Evolutionary conservation across 2,113 vertebrate species (phyloP).

Genomic region (Elephantulus edwardii): DNA sequence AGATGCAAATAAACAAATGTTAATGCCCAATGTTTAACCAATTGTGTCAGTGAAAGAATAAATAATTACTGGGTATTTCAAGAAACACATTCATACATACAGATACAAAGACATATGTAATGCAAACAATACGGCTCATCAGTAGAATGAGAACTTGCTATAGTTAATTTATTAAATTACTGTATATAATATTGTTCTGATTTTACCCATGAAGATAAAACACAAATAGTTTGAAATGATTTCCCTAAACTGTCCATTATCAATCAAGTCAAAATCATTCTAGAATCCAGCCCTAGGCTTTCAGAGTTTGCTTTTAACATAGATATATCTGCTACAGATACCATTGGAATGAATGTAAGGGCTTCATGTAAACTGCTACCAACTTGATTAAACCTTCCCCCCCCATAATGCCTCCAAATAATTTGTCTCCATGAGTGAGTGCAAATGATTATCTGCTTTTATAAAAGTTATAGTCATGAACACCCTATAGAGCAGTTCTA

Average conservation of each 20-base stretch:
- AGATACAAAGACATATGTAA: background rate
- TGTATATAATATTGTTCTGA: background rate
- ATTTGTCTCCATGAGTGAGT: background rate
- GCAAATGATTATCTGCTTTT: background rate
- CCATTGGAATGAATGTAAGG: background rate
- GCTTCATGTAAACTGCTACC: background rate
- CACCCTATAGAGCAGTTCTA: background rate
- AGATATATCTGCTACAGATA: background rate
- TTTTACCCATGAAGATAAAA: background rate
- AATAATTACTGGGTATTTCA: background rate
- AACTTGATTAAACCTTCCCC: background rate
- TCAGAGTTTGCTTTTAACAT: background rate
- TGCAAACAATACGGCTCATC: background rate
- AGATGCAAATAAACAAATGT: background rate
- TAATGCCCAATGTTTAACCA: background rate
- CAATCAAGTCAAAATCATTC: constrained; percentile 23
- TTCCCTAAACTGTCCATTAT: background rate
- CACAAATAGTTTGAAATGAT: background rate
- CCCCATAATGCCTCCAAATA: background rate
- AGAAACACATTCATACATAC: background rate
- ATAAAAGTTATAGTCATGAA: too few relatives aligned
- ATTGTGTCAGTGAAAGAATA: background rate
- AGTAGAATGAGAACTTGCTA: background rate
- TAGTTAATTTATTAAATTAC: background rate
- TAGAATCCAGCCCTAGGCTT: background rate